phyloP scores from a whole-genome alignment of 1,140 invertebrate genomes.

The Anagrus nilaparvatae region DNA sequence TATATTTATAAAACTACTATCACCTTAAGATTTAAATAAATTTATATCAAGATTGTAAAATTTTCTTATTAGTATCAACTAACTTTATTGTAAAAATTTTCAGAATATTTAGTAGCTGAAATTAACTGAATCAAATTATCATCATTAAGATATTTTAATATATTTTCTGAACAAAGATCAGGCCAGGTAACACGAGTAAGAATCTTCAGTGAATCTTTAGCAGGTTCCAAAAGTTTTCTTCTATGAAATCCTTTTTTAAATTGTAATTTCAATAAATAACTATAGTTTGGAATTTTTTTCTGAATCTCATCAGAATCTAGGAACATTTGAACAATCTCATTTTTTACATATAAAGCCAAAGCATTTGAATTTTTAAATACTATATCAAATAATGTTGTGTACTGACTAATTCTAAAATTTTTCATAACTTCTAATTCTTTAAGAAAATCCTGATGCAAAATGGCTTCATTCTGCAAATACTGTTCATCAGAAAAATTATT shows the following conservation, averaged over 20 bases:
- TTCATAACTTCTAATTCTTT: no score
- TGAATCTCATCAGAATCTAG: no score
- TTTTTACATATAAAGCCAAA: background rate
- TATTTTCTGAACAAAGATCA: background rate
- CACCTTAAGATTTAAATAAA: no score
- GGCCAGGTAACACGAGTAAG: background rate
- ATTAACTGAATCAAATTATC: background rate
- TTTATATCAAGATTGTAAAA: no score
- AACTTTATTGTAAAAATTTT: no score
- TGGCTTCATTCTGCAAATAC: no score
- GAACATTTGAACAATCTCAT: background rate
- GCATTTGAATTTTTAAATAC: background rate
- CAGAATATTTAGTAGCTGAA: no score
- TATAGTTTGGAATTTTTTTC: background rate
- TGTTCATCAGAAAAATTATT: no score
- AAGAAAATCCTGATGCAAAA: no score
- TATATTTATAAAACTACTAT: no score
- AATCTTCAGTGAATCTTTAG: background rate
- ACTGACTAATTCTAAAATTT: no score
- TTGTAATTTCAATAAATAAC: conserved; percentile 3
- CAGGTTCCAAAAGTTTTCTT: background rate
- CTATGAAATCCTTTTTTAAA: background rate
- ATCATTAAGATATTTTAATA: background rate
- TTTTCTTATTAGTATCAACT: no score
- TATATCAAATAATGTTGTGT: background rate